phyloP scores from a whole-genome alignment of 2,888 invertebrate genomes.

The Spialia ferax region DNA sequence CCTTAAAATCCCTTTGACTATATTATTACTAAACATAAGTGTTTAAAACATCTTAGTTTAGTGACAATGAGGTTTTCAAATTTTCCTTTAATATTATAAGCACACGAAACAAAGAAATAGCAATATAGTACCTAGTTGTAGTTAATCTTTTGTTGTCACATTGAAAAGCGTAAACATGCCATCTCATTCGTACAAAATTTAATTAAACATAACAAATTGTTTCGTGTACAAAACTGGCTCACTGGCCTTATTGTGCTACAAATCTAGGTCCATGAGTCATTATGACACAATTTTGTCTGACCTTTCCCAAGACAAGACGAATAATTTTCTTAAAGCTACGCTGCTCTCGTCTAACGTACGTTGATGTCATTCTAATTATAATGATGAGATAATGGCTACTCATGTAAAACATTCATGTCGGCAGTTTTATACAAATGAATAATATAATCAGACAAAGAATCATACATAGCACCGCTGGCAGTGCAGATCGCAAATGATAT shows the following conservation, averaged over 20 bases:
- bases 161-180: background rate
- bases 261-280: slow-evolving; percentile 35
- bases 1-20: too few relatives aligned
- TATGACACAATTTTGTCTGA: slow-evolving; percentile 21
- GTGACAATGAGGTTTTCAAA: too few relatives aligned
- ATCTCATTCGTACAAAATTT: background rate
- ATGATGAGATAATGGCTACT: background rate
- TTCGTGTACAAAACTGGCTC: background rate
- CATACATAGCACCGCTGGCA: too few relatives aligned
- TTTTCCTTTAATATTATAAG: too few relatives aligned
- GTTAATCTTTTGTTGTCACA: background rate
- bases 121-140: too few relatives aligned
- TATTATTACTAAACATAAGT: too few relatives aligned
- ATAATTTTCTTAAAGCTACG: slow-evolving; percentile 7
- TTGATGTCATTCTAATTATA: slow-evolving; percentile 20
- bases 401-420: background rate
- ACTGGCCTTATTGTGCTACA: slow-evolving; percentile 25
- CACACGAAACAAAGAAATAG: too few relatives aligned
- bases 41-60: too few relatives aligned
- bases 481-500: too few relatives aligned
- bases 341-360: background rate
- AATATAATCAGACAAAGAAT: background rate
- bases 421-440: background rate
- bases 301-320: slow-evolving; percentile 24
- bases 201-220: slow-evolving; percentile 13